A percentile compares a stretch with the other conserved stretches of the same genome.
Conservation (phyloP, 2,888 invertebrate genomes). For the Carcina quercana region DNA sequence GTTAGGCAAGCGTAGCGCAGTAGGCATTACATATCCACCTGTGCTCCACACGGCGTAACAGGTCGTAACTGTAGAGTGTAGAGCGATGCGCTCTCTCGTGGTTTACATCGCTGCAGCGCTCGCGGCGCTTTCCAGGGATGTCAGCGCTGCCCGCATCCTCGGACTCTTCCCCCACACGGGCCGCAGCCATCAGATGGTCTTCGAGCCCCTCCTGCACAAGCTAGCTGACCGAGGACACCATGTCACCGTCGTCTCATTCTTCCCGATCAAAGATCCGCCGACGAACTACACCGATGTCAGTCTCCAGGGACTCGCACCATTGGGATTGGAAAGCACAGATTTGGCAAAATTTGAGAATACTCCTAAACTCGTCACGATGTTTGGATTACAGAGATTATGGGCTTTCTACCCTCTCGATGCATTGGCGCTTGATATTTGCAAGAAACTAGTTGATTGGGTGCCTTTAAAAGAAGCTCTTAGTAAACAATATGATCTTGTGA, state of each 20-base stretch:
- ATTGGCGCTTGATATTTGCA: slow-evolving; percentile 48
- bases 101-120: slow-evolving; percentile 21
- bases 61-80: slow-evolving; percentile 19
- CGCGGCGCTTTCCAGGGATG: slow-evolving; percentile 31
- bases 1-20: neutral
- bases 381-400: slow-evolving; percentile 36
- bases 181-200: slow-evolving; percentile 77
- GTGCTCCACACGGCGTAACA: slow-evolving; percentile 1
- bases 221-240: slow-evolving; percentile 75
- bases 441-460: slow-evolving; percentile 45
- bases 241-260: slow-evolving; percentile 75
- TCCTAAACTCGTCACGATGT: slow-evolving; percentile 25
- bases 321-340: slow-evolving; percentile 48
- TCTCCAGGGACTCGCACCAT: slow-evolving; percentile 47
- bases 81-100: slow-evolving; percentile 38
- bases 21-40: neutral
- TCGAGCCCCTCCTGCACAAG: slow-evolving; percentile 68
- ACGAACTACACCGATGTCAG: slow-evolving; percentile 58
- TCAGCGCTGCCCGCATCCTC: slow-evolving; percentile 61
- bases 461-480: slow-evolving; percentile 46
- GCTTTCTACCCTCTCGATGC: slow-evolving; percentile 42
- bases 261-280: slow-evolving; percentile 63
- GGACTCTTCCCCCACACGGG: slow-evolving; percentile 75
- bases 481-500: slow-evolving; percentile 75
- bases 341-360: slow-evolving; percentile 35